Percentiles rank a stretch among this genome's conserved stretches.
These are phyloP conservation scores for Cylloceria caligata DNA, from an alignment of 2,888 invertebrate species.

Conservation along the genomic window DNA sequence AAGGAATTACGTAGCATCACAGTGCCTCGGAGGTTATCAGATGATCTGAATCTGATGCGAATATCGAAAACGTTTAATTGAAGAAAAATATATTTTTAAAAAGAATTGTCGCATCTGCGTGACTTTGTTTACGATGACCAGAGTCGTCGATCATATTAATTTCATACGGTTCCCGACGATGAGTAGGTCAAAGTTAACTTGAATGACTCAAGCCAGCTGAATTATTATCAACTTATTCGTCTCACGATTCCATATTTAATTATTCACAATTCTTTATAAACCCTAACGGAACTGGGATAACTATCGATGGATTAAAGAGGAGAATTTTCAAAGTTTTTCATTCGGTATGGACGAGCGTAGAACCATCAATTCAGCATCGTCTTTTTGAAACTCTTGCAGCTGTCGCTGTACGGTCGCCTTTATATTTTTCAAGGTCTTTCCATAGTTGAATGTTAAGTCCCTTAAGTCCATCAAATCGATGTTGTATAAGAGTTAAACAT, in stretches of 20 bases:
- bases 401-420: too few species aligned
- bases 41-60: conserved; percentile 40
- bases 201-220: background rate
- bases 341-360: too few species aligned
- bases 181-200: conserved; percentile 17
- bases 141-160: background rate
- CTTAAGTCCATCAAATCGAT: too few species aligned
- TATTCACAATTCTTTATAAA: background rate
- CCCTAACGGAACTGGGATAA: too few species aligned
- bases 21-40: conserved; percentile 32
- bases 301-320: too few species aligned
- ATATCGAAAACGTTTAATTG: conserved; percentile 43
- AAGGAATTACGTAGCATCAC: background rate
- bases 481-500: too few species aligned
- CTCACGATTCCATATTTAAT: background rate
- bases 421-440: too few species aligned
- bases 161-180: background rate
- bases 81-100: conserved; percentile 4
- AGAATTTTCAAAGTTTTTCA: too few species aligned
- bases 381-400: too few species aligned
- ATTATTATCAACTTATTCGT: conserved; percentile 29
- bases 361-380: too few species aligned
- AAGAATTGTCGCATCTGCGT: background rate
- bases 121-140: conserved; percentile 5
- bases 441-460: too few species aligned